Evolutionary conservation across 2,797 vertebrate species (phyloP).

Genomic region (Nyctibius grandis): DNA sequence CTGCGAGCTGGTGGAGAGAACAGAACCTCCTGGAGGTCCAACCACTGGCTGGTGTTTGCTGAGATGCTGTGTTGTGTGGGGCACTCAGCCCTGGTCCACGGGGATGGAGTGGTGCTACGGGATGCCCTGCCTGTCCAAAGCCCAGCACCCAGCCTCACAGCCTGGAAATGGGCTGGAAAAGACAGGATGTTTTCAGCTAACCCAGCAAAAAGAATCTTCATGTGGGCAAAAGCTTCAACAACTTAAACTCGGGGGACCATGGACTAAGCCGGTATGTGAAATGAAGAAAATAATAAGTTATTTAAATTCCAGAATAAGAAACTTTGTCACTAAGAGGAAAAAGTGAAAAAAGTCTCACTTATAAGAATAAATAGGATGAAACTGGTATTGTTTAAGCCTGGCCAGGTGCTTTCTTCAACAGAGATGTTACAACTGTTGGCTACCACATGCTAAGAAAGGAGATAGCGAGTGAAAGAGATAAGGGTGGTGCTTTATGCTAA

Average conservation of each 20-base stretch:
- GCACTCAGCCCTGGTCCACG: neutral
- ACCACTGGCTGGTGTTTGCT: neutral
- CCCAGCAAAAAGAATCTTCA: neutral
- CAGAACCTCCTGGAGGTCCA: neutral
- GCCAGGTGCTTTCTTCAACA: neutral
- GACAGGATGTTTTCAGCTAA: neutral
- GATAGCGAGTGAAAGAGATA: neutral
- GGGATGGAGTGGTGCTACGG: fast-evolving
- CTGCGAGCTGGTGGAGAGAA: neutral
- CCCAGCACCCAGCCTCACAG: neutral
- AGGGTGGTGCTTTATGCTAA: neutral
- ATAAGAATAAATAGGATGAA: neutral
- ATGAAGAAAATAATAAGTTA: neutral
- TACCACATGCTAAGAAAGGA: neutral
- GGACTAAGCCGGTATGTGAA: neutral
- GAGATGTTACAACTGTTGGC: neutral
- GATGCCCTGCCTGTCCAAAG: neutral
- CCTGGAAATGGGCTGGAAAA: neutral
- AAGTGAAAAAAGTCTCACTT: neutral
- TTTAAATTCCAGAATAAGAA: neutral
- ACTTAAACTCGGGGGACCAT: neutral
- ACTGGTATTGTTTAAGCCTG: neutral
- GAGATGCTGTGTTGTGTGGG: neutral
- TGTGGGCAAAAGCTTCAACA: neutral
- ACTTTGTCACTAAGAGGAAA: neutral